Conservation (phyloP, 2,113 vertebrate genomes). For the Alligator mississippiensis region DNA sequence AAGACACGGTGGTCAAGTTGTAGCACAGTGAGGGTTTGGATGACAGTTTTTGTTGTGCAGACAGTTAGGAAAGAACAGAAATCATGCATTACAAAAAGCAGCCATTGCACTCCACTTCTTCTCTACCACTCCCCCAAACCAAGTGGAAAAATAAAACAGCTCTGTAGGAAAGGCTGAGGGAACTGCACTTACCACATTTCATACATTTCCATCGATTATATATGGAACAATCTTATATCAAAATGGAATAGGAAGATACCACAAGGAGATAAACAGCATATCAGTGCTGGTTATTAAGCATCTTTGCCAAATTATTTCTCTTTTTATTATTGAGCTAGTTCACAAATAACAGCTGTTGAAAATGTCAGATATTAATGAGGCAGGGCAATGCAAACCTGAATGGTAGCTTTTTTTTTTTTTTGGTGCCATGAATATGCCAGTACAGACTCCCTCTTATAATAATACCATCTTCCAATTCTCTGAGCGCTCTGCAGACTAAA, state of each 20-base stretch:
- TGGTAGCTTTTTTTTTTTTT: slow-evolving; percentile 71
- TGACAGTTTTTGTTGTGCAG: neutral
- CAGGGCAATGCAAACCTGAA: slow-evolving; percentile 77
- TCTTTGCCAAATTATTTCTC: slow-evolving; percentile 75
- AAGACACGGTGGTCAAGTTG: neutral
- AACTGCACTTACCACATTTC: slow-evolving; percentile 17
- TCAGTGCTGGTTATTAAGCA: slow-evolving; percentile 58
- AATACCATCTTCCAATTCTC: slow-evolving; percentile 89
- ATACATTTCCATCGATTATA: slow-evolving; percentile 18
- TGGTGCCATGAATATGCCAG: slow-evolving; percentile 80
- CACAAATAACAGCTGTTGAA: slow-evolving; percentile 87
- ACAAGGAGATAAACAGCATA: slow-evolving; percentile 49
- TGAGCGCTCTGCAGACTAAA: slow-evolving; percentile 86
- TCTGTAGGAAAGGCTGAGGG: slow-evolving; percentile 5
- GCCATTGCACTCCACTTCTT: neutral
- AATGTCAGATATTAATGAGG: slow-evolving; percentile 84
- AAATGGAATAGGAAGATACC: slow-evolving; percentile 57
- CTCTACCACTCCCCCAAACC: neutral
- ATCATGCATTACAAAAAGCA: neutral
- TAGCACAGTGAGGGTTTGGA: neutral
- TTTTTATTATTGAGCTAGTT: slow-evolving; percentile 84
- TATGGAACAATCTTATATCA: slow-evolving; percentile 39
- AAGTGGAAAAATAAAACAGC: slow-evolving; percentile 7
- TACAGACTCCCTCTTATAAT: slow-evolving; percentile 85
- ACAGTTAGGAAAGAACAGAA: neutral